Conservation (phyloP, 1,140 invertebrate species). For the Drosophila insularis region DNA sequence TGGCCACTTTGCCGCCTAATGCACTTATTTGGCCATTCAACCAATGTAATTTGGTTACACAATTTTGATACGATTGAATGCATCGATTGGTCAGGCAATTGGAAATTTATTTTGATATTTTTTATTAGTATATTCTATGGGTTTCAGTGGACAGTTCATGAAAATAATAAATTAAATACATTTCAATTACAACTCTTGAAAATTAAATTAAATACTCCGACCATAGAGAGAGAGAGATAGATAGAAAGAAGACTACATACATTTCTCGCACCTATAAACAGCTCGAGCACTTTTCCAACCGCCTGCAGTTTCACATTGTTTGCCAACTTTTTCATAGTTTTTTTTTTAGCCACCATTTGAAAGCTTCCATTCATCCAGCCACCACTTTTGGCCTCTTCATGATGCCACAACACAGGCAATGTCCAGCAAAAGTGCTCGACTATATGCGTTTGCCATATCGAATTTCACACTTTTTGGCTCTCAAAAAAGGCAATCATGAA, state of each 20-base stretch:
- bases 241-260: neutral
- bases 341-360: neutral
- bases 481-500: slow-evolving; percentile 21
- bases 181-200: neutral
- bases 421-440: neutral
- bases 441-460: slow-evolving; percentile 50
- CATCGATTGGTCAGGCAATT: slow-evolving; percentile 54
- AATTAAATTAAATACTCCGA: slow-evolving; percentile 47
- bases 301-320: slow-evolving; percentile 1
- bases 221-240: neutral
- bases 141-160: slow-evolving; percentile 44
- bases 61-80: slow-evolving; percentile 71
- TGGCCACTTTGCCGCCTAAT: slow-evolving; percentile 42
- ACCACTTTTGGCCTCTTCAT: neutral
- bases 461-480: slow-evolving; percentile 57
- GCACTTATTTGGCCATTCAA: slow-evolving; percentile 74
- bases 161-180: neutral
- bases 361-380: neutral
- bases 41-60: slow-evolving; percentile 67
- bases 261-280: neutral
- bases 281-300: neutral
- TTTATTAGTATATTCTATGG: slow-evolving; percentile 69
- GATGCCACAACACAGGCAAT: neutral
- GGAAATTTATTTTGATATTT: slow-evolving; percentile 65
- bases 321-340: neutral